phyloP scores from a whole-genome alignment of 92 coral and sea anemone species.

The Umimayanthus chanpuru region DNA sequence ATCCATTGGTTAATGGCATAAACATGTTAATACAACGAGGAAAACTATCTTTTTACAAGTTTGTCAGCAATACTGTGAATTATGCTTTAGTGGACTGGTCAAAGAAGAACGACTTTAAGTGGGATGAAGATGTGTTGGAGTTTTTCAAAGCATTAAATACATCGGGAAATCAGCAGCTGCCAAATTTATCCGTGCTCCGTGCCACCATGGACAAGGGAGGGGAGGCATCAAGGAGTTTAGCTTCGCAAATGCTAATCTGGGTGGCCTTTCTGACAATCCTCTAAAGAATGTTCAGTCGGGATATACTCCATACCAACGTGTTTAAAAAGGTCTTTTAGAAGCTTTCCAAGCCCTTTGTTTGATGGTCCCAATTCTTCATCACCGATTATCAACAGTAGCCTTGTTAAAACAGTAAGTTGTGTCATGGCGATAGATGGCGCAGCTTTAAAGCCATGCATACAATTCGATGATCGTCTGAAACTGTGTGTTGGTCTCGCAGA shows the following conservation, averaged over 20 bases:
- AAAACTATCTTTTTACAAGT: slow-evolving; percentile 49
- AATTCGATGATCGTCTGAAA: slow-evolving; percentile 61
- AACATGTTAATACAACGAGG: slow-evolving; percentile 39
- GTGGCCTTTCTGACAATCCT: slow-evolving; percentile 52
- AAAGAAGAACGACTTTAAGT: slow-evolving; percentile 37
- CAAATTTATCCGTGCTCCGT: slow-evolving; percentile 58
- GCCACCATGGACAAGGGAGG: slow-evolving; percentile 52
- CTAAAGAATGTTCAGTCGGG: slow-evolving; percentile 51
- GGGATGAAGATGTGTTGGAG: slow-evolving; percentile 51
- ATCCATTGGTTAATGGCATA: slow-evolving; percentile 44
- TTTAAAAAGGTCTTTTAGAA: slow-evolving; percentile 51
- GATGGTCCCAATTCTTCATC: slow-evolving; percentile 46
- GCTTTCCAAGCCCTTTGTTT: slow-evolving; percentile 44
- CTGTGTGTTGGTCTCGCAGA: slow-evolving; percentile 45
- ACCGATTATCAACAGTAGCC: slow-evolving; percentile 37
- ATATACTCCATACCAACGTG: slow-evolving; percentile 56
- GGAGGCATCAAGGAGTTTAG: slow-evolving; percentile 53
- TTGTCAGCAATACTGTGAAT: slow-evolving; percentile 44
- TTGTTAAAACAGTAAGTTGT: slow-evolving; percentile 34
- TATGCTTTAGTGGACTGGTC: slow-evolving; percentile 37
- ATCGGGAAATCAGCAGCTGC: slow-evolving; percentile 50
- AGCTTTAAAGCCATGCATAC: slow-evolving; percentile 59
- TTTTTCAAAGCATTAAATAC: slow-evolving; percentile 51
- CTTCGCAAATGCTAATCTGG: slow-evolving; percentile 51
- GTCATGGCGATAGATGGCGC: slow-evolving; percentile 59